Evolutionary conservation across 2,888 invertebrate genomes (phyloP), one percentile per base, ranked within the genome.

Genomic region (Villa cingulata): DNA sequence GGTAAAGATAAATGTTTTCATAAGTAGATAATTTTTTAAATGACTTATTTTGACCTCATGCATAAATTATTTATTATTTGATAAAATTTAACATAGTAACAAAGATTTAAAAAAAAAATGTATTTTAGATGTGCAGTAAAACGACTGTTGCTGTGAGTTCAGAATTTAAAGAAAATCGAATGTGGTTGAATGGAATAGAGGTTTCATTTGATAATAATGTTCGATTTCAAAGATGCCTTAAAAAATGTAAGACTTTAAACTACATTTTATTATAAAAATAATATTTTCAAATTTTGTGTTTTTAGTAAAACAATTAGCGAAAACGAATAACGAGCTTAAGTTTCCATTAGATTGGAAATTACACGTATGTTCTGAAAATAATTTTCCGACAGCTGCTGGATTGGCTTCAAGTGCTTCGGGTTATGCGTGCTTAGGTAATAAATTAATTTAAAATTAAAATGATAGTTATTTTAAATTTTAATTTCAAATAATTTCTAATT

Each of bases 371-470:
- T 91, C 91, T 0, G 81, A 81, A 62, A 98, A 98, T 67, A 97
- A 97, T 72, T 99, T 99, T 63, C 98, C 98, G 14, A 97, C 97
- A 4, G 95, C 95, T 4, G 96, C 97, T 47, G 98, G 98, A 1
- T 73, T 99, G 42, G 98, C 98, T 1, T 97, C 96, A 1, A 96
- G 96, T 48, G 97, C 98, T 23, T 95, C 98, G 37, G 98, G 98
- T 4, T 97, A 94, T 68, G 96, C 97, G 3, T 94, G 94, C 64
- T 70, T 96, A 58, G 76, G 80, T n/a, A n/a, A n/a, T n/a, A n/a
- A n/a, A 29, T 29, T 29, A n/a, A n/a, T n/a, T n/a, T n/a, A n/a
- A n/a, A n/a, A n/a, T n/a, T n/a, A n/a, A n/a, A n/a, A n/a, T n/a
- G n/a, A n/a, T n/a, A n/a, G 23, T 23, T 23, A 6, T 41, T 41